A percentile compares a stretch with the other conserved stretches of the same genome.
phyloP scores from a whole-genome alignment of 2,797 vertebrate genomes.

The Gymnocypris eckloni region DNA sequence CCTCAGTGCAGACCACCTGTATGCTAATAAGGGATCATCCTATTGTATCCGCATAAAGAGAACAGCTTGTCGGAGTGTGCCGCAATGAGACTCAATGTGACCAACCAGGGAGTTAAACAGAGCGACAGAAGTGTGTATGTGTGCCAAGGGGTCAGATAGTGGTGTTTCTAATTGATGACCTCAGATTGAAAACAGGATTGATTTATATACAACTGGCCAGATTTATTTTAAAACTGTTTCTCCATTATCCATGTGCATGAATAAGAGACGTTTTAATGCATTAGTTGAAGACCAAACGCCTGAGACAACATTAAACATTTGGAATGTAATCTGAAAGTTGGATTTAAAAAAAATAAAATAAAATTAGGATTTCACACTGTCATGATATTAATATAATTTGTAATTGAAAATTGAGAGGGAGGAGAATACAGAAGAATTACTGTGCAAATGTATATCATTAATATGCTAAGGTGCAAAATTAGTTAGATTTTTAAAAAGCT shows the following conservation, averaged over 20 bases:
- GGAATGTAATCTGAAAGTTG: neutral
- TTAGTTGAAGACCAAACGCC: neutral
- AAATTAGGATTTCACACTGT: neutral
- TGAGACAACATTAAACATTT: neutral
- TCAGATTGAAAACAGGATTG: constrained; percentile 45
- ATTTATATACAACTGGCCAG: constrained; percentile 36
- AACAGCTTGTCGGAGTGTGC: constrained; percentile 81
- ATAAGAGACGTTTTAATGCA: constrained; percentile 5
- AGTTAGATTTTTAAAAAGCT: neutral
- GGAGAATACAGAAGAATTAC: neutral
- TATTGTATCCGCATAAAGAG: constrained; percentile 69
- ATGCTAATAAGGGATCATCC: constrained; percentile 74
- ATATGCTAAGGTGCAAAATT: neutral
- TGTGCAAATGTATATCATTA: neutral
- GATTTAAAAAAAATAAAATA: neutral
- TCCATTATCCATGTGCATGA: constrained; percentile 5
- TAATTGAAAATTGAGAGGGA: neutral
- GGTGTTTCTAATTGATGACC: constrained; percentile 60
- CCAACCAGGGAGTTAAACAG: constrained; percentile 54
- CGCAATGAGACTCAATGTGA: constrained; percentile 65
- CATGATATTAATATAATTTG: neutral
- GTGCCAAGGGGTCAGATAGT: constrained; percentile 39
- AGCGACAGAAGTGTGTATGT: constrained; percentile 52
- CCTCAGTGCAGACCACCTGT: constrained; percentile 73
- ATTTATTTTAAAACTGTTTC: constrained; percentile 38